These are phyloP conservation scores for Pristionchus maxplancki DNA, from an alignment of 2,888 invertebrate genomes.

Conservation along the genomic window DNA sequence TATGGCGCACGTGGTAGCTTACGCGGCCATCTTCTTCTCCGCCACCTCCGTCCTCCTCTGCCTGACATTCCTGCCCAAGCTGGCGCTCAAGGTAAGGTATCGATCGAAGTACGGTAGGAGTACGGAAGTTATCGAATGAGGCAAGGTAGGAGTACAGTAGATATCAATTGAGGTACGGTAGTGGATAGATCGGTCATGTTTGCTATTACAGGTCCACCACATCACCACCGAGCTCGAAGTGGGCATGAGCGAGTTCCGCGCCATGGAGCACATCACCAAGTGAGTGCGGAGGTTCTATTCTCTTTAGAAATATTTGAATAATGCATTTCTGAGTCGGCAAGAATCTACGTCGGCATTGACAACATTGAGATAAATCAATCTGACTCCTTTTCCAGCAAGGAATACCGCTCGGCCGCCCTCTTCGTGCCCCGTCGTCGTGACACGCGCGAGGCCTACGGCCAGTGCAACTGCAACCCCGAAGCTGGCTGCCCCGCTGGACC, in stretches of 20 bases:
- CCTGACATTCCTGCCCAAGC: conserved; percentile 19
- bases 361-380: too few species aligned
- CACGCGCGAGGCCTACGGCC: conserved; percentile 47
- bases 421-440: conserved; percentile 47
- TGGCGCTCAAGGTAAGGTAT: conserved; percentile 5
- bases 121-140: too few species aligned
- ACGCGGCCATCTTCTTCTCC: conserved; percentile 32
- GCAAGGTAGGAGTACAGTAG: neutral
- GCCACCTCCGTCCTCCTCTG: conserved; percentile 9
- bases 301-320: too few species aligned
- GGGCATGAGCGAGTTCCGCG: conserved; percentile 47
- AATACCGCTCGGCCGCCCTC: neutral
- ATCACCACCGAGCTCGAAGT: conserved; percentile 29
- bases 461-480: conserved; percentile 51
- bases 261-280: conserved; percentile 48
- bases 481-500: conserved; percentile 47
- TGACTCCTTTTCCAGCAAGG: too few species aligned
- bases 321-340: too few species aligned
- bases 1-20: neutral
- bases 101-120: neutral
- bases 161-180: neutral
- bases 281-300: too few species aligned
- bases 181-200: neutral
- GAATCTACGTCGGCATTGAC: too few species aligned
- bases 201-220: neutral